A percentile compares a stretch with the other conserved stretches of the same genome.
Conservation (phyloP, 2,888 invertebrate species). For the Platerodrilus igneus region DNA sequence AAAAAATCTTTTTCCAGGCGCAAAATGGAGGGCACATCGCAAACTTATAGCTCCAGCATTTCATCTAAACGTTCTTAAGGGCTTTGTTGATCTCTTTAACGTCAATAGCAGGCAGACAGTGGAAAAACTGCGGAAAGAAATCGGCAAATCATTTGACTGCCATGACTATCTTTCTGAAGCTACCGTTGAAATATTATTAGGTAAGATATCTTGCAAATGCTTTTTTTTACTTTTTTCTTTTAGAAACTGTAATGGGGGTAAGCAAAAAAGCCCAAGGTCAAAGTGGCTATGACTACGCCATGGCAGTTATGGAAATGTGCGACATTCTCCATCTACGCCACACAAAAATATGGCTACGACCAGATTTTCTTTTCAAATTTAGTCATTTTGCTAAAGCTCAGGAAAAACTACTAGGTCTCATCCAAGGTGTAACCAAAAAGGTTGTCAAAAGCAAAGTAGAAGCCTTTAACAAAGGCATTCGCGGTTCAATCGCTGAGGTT, state of each 20-base stretch:
- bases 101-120: slow-evolving; percentile 74
- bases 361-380: slow-evolving; percentile 71
- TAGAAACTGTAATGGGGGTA: slow-evolving; percentile 85
- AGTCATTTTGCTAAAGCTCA: slow-evolving; percentile 71
- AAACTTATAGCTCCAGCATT: slow-evolving; percentile 84
- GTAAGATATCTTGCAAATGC: slow-evolving; percentile 4
- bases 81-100: slow-evolving; percentile 80
- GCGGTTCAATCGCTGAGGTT: slow-evolving; percentile 43
- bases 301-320: slow-evolving; percentile 88
- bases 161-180: slow-evolving; percentile 82
- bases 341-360: slow-evolving; percentile 72
- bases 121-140: slow-evolving; percentile 64
- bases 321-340: slow-evolving; percentile 79
- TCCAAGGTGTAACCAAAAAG: slow-evolving; percentile 76
- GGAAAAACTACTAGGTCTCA: slow-evolving; percentile 66
- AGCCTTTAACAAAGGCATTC: slow-evolving; percentile 52
- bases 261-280: slow-evolving; percentile 76
- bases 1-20: no score
- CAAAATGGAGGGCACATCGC: slow-evolving; percentile 80
- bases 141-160: slow-evolving; percentile 67
- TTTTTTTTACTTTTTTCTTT: slow-evolving; percentile 2
- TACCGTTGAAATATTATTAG: slow-evolving; percentile 69
- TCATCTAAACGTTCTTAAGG: slow-evolving; percentile 81
- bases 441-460: slow-evolving; percentile 61
- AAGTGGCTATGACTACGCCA: slow-evolving; percentile 78